Evolutionary conservation across 2,113 vertebrate genomes (phyloP).

Genomic region (Hemiscyllium ocellatum): DNA sequence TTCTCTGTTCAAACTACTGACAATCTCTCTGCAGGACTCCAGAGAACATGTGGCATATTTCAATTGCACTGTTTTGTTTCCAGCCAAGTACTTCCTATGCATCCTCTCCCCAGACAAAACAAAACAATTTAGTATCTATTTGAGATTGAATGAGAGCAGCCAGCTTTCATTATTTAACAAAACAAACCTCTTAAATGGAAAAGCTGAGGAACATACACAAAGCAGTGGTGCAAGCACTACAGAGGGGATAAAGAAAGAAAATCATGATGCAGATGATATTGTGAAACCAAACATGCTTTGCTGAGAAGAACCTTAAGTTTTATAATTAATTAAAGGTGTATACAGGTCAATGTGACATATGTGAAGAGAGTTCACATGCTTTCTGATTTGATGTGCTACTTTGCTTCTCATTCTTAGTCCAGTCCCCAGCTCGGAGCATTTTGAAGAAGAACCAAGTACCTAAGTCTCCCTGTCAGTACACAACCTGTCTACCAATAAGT

Average conservation of each 20-base stretch:
- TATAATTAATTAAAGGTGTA: background rate
- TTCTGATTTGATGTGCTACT: background rate
- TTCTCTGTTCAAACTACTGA: background rate
- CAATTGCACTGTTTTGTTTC: background rate
- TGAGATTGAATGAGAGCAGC: conserved; percentile 50
- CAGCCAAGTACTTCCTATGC: conserved; percentile 13
- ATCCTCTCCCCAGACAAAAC: conserved; percentile 23
- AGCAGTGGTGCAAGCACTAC: background rate
- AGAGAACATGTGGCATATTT: background rate
- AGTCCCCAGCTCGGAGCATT: background rate
- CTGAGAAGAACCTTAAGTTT: background rate
- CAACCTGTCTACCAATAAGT: background rate
- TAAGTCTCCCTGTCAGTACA: background rate
- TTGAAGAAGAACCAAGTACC: background rate
- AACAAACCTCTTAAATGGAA: conserved; percentile 38
- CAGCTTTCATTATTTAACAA: conserved; percentile 48
- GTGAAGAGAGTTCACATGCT: background rate
- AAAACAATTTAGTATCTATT: conserved; percentile 46
- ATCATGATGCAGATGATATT: background rate
- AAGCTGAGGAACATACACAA: conserved; percentile 8
- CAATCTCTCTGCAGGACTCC: background rate
- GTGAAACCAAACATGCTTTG: conserved; percentile 31
- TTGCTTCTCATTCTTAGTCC: background rate
- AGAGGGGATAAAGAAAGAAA: background rate
- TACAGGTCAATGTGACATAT: background rate